Base-by-base conservation (phyloP, 2,888 invertebrate species). In the Agrochola circellaris region DNA sequence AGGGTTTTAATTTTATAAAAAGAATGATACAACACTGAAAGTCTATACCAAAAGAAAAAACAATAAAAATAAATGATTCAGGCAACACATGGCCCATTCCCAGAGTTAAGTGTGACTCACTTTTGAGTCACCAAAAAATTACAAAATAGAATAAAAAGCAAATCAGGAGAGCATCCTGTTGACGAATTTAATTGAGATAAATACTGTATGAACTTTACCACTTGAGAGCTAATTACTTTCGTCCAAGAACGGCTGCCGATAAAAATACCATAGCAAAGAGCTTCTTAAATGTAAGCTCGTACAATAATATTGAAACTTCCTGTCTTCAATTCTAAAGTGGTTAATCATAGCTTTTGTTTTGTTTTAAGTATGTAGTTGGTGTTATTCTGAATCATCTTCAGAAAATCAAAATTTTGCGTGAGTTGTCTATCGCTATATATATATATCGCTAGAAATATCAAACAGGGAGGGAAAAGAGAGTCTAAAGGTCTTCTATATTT, bases 191-290 rank as follows among this genome's bases (percentile, higher is more conserved):
- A 87, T 79, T 81, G 77, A 86, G 79, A 79, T 76, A 75, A 81
- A 76, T 83, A 68, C 13, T 60, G 67, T 48, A n/a, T 26, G 42
- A 51, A 45, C 42, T 67, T 65, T 26, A 17, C 23, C 23, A 85
- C 86, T 88, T 79, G 74, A 87, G 70, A 23, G 45, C 74, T 90
- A 83, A 81, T 76, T 84, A 79, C 84, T 77, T 73, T 80, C 79
- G 72, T 73, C 61, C 69, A 73, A 68, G 73, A 84, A n/a, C 42
- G 66, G 56, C 45, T 69, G 73, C 76, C 51, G 75, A 78, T 34
- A 80, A 71, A 79, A 77, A 82, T 80, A 67, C 8, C 15, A 77
- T 13, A 65, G 65, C 71, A 61, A 76, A 85, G 72, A 83, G 81
- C 75, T 88, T 81, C 61, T 64, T 45, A 67, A 75, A 73, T 75